Evolutionary conservation across 2,113 vertebrate genomes (phyloP), one percentile per base, ranked within the genome.

Genomic region (Leuciscus idus): DNA sequence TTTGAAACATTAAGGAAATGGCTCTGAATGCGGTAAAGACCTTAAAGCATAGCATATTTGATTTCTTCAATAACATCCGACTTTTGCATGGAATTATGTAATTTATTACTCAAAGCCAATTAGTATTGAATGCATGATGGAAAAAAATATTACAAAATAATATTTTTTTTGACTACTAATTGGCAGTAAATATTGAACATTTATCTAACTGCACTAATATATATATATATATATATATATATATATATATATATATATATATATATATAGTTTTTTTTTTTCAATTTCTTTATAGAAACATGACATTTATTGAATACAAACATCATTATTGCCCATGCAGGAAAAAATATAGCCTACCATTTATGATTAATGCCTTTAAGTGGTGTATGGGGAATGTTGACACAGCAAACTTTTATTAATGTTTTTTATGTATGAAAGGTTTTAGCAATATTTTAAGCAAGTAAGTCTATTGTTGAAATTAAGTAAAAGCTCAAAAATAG

Each of bases 1-100:
- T 84, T 62, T 76, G 4, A 84, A 76, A 46, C 55, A 84, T 61
- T 75, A 21, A 57, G 66, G 66, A 84, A 6, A 55, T 72, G 19
- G 12, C 48, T 50, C 13, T 50, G 48, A 50, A 50, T 50, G 12
- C 4, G 12, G 48, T 50, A 50, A 43, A 9, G 43, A 10, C 43
- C 43, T 43, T 43, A 43, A 43, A 43, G 43, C 43, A 43, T 43
- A 43, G 43, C 43, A 43, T 1, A 43, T 43, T 43, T 2, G 9
- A 10, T 43, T 43, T 43, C 7, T 43, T 43, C 39, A 48, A 81
- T 19, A 21, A 48, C 39, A 17, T 64, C 1, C 7, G 39, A 19
- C 2, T n/a, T 64, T 64, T 81, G 59, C 59, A 81, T 64, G 57
- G 52, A n/a, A 10, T 81, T 23, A 81, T 64, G 28, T 39, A 62